These are phyloP conservation scores for Florisuga fusca DNA, from an alignment of 2,797 vertebrate species.

Conservation along the genomic window DNA sequence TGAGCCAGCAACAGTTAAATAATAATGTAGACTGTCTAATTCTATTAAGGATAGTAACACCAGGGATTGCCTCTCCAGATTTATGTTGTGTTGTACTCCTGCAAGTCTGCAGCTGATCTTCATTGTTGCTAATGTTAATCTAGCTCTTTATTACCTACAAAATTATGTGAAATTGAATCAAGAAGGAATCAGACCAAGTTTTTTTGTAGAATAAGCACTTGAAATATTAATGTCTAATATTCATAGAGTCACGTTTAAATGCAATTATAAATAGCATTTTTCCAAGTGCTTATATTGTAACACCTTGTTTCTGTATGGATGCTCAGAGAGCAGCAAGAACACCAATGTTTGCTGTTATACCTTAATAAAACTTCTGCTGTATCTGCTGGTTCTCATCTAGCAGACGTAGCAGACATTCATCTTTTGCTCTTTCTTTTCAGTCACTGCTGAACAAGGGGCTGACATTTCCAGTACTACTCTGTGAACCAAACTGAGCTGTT, in stretches of 20 bases:
- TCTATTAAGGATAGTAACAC: background rate
- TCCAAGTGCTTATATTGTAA: background rate
- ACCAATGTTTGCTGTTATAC: background rate
- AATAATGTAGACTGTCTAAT: background rate
- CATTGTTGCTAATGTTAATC: background rate
- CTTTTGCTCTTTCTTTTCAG: background rate
- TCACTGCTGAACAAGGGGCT: background rate
- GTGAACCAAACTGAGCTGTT: background rate
- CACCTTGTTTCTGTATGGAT: background rate
- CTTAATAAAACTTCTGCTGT: background rate
- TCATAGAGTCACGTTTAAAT: background rate
- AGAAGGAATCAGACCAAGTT: background rate
- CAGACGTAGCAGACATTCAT: background rate
- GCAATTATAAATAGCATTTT: background rate
- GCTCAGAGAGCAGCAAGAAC: background rate
- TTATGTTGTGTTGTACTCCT: background rate
- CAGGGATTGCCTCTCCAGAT: background rate
- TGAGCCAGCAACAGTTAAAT: background rate
- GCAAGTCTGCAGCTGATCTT: background rate
- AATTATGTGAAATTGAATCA: background rate
- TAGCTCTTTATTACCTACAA: background rate
- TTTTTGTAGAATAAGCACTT: background rate
- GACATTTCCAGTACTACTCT: background rate
- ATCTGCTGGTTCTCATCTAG: background rate
- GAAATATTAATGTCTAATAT: background rate